A percentile compares a stretch with the other conserved stretches of the same genome.
phyloP scores from a whole-genome alignment of 2,888 invertebrate genomes.

The Acanthoscelides obtectus region DNA sequence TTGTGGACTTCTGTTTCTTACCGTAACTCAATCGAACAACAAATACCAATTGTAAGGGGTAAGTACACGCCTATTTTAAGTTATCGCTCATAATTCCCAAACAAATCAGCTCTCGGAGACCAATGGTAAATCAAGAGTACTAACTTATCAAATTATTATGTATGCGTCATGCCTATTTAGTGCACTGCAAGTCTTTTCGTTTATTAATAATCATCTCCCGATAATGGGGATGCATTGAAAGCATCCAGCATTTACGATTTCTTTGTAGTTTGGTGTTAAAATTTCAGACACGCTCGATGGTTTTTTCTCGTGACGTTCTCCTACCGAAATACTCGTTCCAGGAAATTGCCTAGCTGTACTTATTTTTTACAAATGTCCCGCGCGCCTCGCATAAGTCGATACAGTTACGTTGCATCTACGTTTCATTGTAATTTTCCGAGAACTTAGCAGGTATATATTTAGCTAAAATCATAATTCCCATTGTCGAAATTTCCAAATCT shows the following conservation, averaged over 20 bases:
- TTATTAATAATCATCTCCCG: not conserved
- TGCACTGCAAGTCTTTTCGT: not conserved
- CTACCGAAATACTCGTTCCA: not conserved
- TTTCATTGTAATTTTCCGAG: too few species aligned
- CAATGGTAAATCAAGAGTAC: not conserved
- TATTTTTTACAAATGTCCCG: not conserved
- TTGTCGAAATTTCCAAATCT: not conserved
- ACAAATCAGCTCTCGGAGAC: slow-evolving; percentile 6
- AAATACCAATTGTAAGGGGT: slow-evolving; percentile 8
- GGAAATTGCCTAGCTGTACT: not conserved
- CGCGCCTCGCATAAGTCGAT: too few species aligned
- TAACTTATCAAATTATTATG: not conserved
- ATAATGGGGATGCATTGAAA: not conserved
- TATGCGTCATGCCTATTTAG: slow-evolving; percentile 21
- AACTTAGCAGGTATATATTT: too few species aligned
- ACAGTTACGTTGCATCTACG: too few species aligned
- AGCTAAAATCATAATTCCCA: not conserved
- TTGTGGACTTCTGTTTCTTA: slow-evolving; percentile 1
- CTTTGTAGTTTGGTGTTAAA: not conserved
- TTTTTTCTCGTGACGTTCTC: not conserved
- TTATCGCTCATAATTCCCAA: slow-evolving; percentile 7
- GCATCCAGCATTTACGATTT: not conserved
- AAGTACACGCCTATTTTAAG: slow-evolving; percentile 12
- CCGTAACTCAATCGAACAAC: not conserved
- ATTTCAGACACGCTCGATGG: not conserved